Evolutionary conservation across 2,797 vertebrate species (phyloP).

Genomic region (Intellagama lesueurii): DNA sequence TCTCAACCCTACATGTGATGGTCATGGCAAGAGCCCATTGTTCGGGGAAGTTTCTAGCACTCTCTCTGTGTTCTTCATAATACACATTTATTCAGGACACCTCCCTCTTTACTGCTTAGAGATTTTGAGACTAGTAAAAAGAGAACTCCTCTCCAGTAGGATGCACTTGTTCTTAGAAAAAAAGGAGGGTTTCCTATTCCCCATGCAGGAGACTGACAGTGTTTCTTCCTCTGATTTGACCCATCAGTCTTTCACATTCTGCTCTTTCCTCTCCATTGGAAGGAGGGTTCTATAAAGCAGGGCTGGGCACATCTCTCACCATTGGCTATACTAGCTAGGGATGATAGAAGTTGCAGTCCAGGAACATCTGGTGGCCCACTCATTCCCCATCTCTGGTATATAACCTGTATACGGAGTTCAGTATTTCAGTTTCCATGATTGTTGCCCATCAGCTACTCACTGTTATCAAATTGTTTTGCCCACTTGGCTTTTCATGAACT

Average conservation of each 20-base stretch:
- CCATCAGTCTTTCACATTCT: not conserved
- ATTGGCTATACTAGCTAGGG: not conserved
- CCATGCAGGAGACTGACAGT: not conserved
- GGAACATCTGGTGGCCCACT: not conserved
- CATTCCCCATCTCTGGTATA: not conserved
- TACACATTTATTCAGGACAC: not conserved
- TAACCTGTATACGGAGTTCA: not conserved
- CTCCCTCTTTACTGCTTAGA: not conserved
- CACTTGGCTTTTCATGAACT: slow-evolving; percentile 2
- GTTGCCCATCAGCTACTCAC: not conserved
- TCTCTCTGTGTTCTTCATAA: not conserved
- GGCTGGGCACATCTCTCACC: not conserved
- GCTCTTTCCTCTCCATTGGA: not conserved
- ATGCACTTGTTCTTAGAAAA: not conserved
- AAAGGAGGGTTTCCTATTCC: not conserved
- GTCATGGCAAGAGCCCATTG: not conserved
- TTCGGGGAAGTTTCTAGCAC: not conserved
- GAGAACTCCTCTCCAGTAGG: not conserved
- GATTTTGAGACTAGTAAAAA: not conserved
- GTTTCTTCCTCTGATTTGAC: too few species aligned
- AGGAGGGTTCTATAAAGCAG: not conserved
- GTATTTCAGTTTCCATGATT: not conserved
- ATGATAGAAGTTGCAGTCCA: not conserved
- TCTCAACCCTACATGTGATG: not conserved
- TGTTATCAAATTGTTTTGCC: not conserved